These are phyloP conservation scores for Brachionichthys hirsutus DNA, from an alignment of 2,113 vertebrate genomes.

Conservation along the genomic window DNA sequence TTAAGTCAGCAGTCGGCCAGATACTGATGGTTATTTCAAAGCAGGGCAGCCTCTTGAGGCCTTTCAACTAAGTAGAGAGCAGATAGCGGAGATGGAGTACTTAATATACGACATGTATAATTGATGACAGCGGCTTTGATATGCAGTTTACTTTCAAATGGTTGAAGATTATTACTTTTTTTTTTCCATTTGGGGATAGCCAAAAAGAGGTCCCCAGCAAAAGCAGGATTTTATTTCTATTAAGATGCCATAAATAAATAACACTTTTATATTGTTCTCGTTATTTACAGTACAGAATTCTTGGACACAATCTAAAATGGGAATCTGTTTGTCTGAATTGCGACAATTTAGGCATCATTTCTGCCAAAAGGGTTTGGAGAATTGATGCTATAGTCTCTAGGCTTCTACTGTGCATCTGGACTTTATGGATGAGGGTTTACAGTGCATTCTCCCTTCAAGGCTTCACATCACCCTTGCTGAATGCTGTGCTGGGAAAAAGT, in stretches of 20 bases:
- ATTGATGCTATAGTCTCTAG: too few relatives aligned
- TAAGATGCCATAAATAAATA: too few relatives aligned
- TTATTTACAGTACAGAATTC: too few relatives aligned
- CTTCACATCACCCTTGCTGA: not conserved
- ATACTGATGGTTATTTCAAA: conserved; percentile 44
- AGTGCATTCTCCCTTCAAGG: too few relatives aligned
- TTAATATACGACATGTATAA: conserved; percentile 71
- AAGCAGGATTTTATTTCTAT: too few relatives aligned
- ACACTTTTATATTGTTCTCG: too few relatives aligned
- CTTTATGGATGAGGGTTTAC: too few relatives aligned
- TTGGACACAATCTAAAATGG: too few relatives aligned
- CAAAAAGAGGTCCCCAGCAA: not conserved
- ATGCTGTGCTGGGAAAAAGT: conserved; percentile 23
- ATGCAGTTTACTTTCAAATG: conserved; percentile 19
- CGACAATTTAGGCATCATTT: too few relatives aligned
- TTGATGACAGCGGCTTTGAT: conserved; percentile 51
- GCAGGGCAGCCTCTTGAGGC: conserved; percentile 41
- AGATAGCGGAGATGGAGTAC: conserved; percentile 40
- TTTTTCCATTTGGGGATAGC: conserved; percentile 11
- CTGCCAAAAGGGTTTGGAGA: too few relatives aligned
- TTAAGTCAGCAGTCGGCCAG: conserved; percentile 27
- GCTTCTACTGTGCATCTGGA: too few relatives aligned
- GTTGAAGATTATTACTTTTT: conserved; percentile 44
- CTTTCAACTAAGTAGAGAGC: conserved; percentile 59
- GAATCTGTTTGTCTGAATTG: too few relatives aligned